Base-by-base conservation (phyloP, 2,797 vertebrate species). In the Typhlichthys eigenmanni region DNA sequence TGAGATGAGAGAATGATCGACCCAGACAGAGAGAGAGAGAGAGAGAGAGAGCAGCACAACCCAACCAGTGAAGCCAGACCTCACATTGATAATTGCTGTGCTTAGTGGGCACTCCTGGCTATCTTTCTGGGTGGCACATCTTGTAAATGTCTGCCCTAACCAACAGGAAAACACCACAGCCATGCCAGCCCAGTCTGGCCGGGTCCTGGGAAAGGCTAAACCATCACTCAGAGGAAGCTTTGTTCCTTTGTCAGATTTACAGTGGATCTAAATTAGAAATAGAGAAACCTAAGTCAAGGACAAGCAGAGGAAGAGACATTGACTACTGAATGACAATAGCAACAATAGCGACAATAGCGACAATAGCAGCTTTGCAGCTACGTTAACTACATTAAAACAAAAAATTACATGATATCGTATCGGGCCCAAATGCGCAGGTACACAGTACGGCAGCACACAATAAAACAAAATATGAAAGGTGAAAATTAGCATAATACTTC, bases 211-310 rank as follows among this genome's bases (percentile, higher is more conserved):
- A 38, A 69, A 50, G 43, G 19, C 43, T 56, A 66, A 48, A 65
- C 54, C 63, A 51, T 70, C 57, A 63, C 16, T 63, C 58, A 68
- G 48, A 55, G 4, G 69, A 66, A 63, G 43, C 34, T 8, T 38
- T 8, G 47, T n/a, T 48, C 32, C 50, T 55, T 45, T 24, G 24
- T 74, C 64, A 68, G 75, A 74, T 68, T 38, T 38, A 24, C 24
- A 24, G 24, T 24, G 8, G 34, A 38, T 38, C 34, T 72, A 38
- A 46, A 50, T 14, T 49, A 47, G 70, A 17, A 59, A 12, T 38
- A 50, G 59, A 9, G 51, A 72, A 55, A 71, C 43, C 51, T 64
- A 60, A 53, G 47, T 61, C 65, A 72, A 68, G 69, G 62, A 63
- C 57, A 14, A 43, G 19, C 53, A 64, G 11, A 60, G 65, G 1